Conservation (phyloP, 2,888 invertebrate species). For the Synergus itoensis region DNA sequence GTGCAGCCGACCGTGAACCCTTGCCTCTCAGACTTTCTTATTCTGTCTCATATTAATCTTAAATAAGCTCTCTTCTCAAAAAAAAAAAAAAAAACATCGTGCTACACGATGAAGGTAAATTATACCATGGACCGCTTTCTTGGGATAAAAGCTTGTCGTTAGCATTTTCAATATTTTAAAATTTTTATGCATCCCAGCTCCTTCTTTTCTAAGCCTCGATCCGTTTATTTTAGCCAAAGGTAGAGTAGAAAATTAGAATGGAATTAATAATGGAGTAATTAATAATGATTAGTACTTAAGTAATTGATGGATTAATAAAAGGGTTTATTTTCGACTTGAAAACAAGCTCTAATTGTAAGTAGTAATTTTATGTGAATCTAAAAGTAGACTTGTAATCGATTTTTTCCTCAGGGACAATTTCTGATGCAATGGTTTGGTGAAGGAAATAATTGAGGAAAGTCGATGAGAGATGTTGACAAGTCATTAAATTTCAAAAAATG, state of each 20-base stretch:
- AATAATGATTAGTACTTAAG: no score
- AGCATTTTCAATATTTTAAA: not conserved
- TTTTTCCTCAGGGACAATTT: not conserved
- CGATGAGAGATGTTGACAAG: not conserved
- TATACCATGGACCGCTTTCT: not conserved
- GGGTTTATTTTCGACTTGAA: not conserved
- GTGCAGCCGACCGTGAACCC: constrained; percentile 8
- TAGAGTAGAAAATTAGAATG: no score
- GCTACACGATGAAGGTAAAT: not conserved
- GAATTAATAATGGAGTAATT: no score
- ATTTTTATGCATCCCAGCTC: no score
- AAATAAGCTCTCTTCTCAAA: not conserved
- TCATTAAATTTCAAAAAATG: not conserved
- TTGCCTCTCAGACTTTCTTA: constrained; percentile 11
- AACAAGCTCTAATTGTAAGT: not conserved
- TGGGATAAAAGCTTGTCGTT: not conserved
- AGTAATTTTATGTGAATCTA: not conserved
- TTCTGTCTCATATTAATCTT: not conserved
- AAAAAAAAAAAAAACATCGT: not conserved
- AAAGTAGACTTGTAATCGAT: constrained; percentile 1
- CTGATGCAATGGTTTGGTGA: not conserved
- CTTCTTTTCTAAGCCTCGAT: no score
- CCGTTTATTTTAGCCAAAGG: no score
- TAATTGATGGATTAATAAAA: not conserved
- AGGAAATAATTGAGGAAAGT: not conserved